A percentile compares a stretch with the other conserved stretches of the same genome.
Conservation (phyloP, 2,797 vertebrate genomes). For the Miichthys miiuy region DNA sequence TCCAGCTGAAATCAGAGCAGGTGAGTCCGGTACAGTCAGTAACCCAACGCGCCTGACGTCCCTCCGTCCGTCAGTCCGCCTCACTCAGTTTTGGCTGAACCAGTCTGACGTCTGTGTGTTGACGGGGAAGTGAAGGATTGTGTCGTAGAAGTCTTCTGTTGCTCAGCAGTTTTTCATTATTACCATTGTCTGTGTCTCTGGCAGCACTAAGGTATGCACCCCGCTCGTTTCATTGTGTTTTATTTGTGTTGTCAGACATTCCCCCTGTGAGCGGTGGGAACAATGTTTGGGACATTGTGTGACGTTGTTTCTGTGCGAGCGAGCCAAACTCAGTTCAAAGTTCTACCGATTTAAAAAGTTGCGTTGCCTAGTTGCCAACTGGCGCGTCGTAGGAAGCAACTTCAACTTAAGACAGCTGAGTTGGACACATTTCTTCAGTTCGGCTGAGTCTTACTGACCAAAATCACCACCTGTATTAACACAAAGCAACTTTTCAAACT, state of each 20-base stretch:
- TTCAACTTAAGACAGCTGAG: accelerated
- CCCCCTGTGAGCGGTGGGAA: neutral
- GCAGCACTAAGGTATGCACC: constrained; percentile 49
- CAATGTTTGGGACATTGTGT: accelerated
- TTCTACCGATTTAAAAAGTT: neutral
- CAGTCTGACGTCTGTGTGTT: neutral
- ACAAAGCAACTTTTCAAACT: accelerated
- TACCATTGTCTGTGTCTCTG: neutral
- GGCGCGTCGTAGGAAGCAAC: accelerated
- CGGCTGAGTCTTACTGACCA: accelerated
- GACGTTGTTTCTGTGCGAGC: neutral
- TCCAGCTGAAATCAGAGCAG: constrained; percentile 26
- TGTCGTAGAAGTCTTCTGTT: neutral
- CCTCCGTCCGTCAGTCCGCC: neutral
- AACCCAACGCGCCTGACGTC: constrained; percentile 4
- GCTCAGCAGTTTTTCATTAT: neutral
- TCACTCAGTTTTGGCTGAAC: neutral
- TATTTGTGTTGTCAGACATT: constrained; percentile 39
- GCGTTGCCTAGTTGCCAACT: accelerated
- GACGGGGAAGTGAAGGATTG: constrained; percentile 37
- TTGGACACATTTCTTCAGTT: neutral
- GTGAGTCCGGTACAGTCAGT: neutral
- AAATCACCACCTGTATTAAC: accelerated
- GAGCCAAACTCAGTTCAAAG: neutral
- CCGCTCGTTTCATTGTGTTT: neutral